Conservation (phyloP, 1,140 invertebrate genomes). For the Cotesia glomerata region DNA sequence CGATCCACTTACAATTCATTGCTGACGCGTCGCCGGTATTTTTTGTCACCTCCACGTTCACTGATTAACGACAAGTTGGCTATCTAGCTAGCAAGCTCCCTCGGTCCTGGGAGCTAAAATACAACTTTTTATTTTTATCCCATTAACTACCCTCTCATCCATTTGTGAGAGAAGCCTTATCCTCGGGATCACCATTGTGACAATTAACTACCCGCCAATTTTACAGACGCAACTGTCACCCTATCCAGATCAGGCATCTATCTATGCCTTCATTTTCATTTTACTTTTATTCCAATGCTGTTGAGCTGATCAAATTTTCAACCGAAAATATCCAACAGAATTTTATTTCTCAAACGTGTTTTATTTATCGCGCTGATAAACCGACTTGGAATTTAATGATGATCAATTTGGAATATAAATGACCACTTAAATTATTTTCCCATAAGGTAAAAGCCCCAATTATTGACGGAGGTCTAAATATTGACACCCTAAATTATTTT, state of each 20-base stretch:
- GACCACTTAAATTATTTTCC: no score
- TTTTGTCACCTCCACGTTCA: slow-evolving; percentile 11
- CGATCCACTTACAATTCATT: slow-evolving; percentile 28
- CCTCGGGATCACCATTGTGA: slow-evolving; percentile 9
- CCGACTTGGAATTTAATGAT: no score
- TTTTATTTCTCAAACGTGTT: no score
- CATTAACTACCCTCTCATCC: background rate
- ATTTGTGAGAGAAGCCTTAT: background rate
- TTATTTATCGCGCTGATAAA: no score
- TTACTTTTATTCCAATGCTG: background rate
- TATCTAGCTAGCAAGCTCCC: background rate
- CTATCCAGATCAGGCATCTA: background rate
- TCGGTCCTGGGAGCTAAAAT: background rate
- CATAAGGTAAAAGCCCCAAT: no score
- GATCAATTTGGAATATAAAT: no score
- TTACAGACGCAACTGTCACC: background rate
- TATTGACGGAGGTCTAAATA: no score
- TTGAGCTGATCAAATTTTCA: background rate
- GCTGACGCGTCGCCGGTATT: slow-evolving; percentile 21
- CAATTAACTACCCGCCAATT: slow-evolving; percentile 11
- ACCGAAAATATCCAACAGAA: background rate
- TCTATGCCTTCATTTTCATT: background rate
- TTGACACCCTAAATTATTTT: no score
- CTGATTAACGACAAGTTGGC: slow-evolving; percentile 10
- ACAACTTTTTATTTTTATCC: background rate